Evolutionary conservation across 1,140 invertebrate genomes (phyloP), one percentile per base, ranked within the genome.

Genomic region (Heliconius eleuchia): DNA sequence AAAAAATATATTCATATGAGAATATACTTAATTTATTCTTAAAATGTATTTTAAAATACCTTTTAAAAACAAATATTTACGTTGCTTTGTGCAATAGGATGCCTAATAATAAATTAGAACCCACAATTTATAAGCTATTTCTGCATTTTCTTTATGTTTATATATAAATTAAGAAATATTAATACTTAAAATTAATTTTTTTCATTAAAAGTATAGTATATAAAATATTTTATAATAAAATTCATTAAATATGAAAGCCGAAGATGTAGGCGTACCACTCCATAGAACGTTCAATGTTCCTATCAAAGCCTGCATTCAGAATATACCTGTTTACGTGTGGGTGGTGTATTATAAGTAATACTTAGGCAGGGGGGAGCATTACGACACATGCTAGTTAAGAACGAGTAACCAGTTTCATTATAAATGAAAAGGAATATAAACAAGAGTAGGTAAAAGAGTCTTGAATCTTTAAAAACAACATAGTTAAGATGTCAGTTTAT

Each of bases 261-360:
- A 76, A 39, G 74, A 23, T n/a, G 74, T 66, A 66, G 60, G 60
- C 60, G 60, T 66, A 30, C 27, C 23, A 50, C 60, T 76, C 60
- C 34, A 76, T 42, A 76, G 66, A 66, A 57, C 34, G 52, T 52
- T 52, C 50, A 52, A 52, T 52, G 50, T 70, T 50, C 57, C 74
- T 66, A 66, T 71, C 73, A 50, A 71, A 81, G 76, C 72, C 52
- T 80, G 73, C n/a, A 50, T 60, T 79, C 71, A 82, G 79, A 80
- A 83, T 83, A 82, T 83, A 82, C 83, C 79, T 78, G 85, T 80
- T 81, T 76, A 76, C 50, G 71, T 39, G 89, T 90, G 88, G 89
- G 89, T 83, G 86, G 84, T 79, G 85, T 81, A 82, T 86, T 80
- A 76, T 71, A 80, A 71, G 72, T 50, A 73, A 60, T 80, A 73